phyloP scores from a whole-genome alignment of 2,113 vertebrate genomes.

The Vulpes vulpes region DNA sequence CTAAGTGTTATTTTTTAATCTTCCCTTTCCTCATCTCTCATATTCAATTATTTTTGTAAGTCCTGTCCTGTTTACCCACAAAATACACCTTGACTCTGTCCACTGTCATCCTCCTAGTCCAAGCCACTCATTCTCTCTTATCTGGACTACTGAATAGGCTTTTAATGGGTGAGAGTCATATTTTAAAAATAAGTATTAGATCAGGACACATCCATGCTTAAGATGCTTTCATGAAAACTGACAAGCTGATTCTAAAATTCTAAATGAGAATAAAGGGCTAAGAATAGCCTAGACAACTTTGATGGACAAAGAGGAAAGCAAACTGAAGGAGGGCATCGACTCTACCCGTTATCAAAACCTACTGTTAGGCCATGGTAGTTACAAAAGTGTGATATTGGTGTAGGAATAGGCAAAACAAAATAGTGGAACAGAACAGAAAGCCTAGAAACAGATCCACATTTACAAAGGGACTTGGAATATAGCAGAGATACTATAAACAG shows the following conservation, averaged over 20 bases:
- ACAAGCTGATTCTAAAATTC: conserved; percentile 41
- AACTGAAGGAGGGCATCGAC: background rate
- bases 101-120: background rate
- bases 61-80: background rate
- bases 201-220: background rate
- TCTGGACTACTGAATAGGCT: background rate
- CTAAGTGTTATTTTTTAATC: background rate
- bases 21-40: background rate
- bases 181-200: conserved; percentile 11
- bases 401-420: background rate
- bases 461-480: background rate
- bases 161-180: background rate
- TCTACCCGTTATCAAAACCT: background rate
- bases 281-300: background rate
- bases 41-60: background rate
- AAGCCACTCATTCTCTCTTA: background rate
- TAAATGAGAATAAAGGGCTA: background rate
- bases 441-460: background rate
- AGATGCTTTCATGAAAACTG: background rate
- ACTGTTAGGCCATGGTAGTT: background rate
- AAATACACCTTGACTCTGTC: background rate
- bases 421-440: background rate
- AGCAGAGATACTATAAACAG: background rate
- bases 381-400: background rate
- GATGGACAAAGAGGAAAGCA: background rate